Evolutionary conservation across 2,113 vertebrate genomes (phyloP).

Genomic region (Blennius ocellaris): DNA sequence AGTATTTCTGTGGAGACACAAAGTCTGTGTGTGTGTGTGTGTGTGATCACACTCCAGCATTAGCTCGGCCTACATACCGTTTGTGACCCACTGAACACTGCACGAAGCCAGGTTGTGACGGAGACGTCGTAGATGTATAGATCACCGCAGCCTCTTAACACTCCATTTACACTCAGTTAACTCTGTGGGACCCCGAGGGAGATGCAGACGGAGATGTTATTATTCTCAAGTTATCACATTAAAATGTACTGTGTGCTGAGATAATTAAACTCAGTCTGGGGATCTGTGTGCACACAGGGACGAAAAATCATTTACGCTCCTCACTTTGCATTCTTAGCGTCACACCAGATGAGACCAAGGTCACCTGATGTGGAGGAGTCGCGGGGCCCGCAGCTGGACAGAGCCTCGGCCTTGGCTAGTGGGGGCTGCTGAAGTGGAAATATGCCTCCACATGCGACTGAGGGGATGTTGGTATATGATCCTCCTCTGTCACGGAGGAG

Average conservation of each 20-base stretch:
- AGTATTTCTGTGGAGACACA: slow-evolving; percentile 33
- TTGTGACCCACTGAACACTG: slow-evolving; percentile 61
- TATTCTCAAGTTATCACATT: slow-evolving; percentile 43
- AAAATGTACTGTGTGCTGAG: slow-evolving; percentile 36
- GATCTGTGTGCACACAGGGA: slow-evolving; percentile 32
- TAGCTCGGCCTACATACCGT: slow-evolving; percentile 54
- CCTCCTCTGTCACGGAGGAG: slow-evolving; percentile 40
- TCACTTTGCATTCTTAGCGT: slow-evolving; percentile 46
- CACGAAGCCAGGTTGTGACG: slow-evolving; percentile 18
- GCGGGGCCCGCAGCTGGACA: slow-evolving; percentile 29
- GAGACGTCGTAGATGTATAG: slow-evolving; percentile 26
- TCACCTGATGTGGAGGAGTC: slow-evolving; percentile 28
- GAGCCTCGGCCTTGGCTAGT: slow-evolving; percentile 13
- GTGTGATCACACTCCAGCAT: slow-evolving; percentile 56
- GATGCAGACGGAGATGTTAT: slow-evolving; percentile 34
- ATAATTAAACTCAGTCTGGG: slow-evolving; percentile 56
- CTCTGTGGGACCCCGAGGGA: slow-evolving; percentile 37
- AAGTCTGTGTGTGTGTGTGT: slow-evolving; percentile 49
- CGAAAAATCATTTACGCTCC: slow-evolving; percentile 15
- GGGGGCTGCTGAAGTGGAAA: slow-evolving; percentile 51
- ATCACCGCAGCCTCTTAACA: slow-evolving; percentile 44
- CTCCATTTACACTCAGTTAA: slow-evolving; percentile 50
- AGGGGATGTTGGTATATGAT: slow-evolving; percentile 17
- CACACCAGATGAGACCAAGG: slow-evolving; percentile 54
- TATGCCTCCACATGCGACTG: slow-evolving; percentile 25